phyloP scores from a whole-genome alignment of 2,888 invertebrate species.

The Nomada hirtipes region DNA sequence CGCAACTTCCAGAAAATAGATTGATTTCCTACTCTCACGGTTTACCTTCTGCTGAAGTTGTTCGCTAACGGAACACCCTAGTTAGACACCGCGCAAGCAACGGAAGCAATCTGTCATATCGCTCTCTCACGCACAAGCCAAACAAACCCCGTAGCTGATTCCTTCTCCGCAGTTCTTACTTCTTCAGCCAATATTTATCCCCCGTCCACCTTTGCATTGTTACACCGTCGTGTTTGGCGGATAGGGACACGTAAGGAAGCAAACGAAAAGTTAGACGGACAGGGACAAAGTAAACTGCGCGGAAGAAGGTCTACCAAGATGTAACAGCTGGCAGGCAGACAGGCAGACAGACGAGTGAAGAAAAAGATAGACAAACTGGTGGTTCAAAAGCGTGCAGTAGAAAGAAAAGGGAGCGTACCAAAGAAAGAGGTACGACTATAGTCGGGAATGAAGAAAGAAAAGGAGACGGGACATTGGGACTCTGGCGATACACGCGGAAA shows the following conservation, averaged over 20 bases:
- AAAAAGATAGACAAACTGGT: neutral
- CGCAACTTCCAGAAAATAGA: neutral
- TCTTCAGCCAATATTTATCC: constrained; percentile 51
- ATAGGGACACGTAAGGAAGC: constrained; percentile 5
- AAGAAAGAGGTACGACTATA: constrained; percentile 10
- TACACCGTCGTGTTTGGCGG: constrained; percentile 18
- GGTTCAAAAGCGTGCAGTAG: neutral
- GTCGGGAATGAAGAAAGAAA: neutral
- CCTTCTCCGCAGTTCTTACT: neutral
- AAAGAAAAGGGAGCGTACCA: neutral
- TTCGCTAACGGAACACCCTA: neutral
- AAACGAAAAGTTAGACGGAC: constrained; percentile 14
- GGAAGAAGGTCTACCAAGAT: constrained; percentile 11
- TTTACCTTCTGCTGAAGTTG: constrained; percentile 18
- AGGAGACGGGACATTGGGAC: neutral
- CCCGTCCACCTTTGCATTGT: constrained; percentile 19
- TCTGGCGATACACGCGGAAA: neutral
- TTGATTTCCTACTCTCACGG: neutral
- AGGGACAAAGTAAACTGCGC: constrained; percentile 44
- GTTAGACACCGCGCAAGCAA: constrained; percentile 9
- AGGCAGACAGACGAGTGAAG: neutral
- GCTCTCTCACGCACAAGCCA: neutral
- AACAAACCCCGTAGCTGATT: constrained; percentile 12
- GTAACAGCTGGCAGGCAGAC: constrained; percentile 8
- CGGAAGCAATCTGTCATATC: constrained; percentile 31